Percentiles rank a stretch among this genome's conserved stretches.
Evolutionary conservation across 2,113 vertebrate genomes (phyloP).

Genomic region (Cryptotis parvus): DNA sequence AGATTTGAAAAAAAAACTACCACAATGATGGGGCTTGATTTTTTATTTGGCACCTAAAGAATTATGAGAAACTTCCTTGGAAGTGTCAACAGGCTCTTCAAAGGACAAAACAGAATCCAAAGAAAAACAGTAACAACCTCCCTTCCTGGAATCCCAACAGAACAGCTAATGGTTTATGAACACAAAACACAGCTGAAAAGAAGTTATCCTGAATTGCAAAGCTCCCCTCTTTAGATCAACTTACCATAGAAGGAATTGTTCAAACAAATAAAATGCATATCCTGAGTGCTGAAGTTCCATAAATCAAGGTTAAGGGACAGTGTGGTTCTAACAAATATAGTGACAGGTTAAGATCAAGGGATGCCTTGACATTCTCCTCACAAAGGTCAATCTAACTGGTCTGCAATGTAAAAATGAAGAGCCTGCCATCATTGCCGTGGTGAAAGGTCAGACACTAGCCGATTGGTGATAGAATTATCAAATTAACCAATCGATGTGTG

Average conservation of each 20-base stretch:
- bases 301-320: constrained; percentile 93
- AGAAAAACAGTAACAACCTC: no score
- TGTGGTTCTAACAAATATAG: constrained; percentile 93
- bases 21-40: not conserved
- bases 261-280: constrained; percentile 76
- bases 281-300: constrained; percentile 82
- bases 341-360: constrained; percentile 96
- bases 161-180: constrained; percentile 2
- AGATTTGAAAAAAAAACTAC: constrained; percentile 9
- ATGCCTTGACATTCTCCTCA: constrained; percentile 96
- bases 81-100: constrained; percentile 44
- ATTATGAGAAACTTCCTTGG: not conserved
- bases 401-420: constrained; percentile 94
- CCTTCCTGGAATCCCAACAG: not conserved
- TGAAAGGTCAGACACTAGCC: constrained; percentile 99
- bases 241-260: constrained; percentile 72
- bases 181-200: not conserved
- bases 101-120: constrained; percentile 21
- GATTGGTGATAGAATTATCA: constrained; percentile 99
- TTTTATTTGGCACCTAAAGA: constrained; percentile 52
- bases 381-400: constrained; percentile 96
- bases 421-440: constrained; percentile 96
- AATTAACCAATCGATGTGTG: constrained; percentile 98
- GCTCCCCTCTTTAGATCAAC: constrained; percentile 31
- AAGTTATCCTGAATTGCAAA: constrained; percentile 56